Base-by-base conservation (phyloP, 2,888 invertebrate species). In the Drosophila pseudotakahashii region DNA sequence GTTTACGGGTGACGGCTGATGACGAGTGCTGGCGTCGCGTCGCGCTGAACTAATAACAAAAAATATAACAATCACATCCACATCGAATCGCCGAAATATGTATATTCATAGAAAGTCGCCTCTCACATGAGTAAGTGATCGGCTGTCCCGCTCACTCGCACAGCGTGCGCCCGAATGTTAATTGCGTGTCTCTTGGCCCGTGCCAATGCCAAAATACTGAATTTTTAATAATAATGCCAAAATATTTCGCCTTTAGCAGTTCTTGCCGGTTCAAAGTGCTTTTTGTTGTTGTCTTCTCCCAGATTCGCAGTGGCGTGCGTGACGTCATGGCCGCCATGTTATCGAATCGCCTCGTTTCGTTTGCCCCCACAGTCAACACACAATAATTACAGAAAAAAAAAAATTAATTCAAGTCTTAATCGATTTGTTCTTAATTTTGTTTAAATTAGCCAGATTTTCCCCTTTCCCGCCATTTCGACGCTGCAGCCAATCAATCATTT, bases 181-280 rank as follows among this genome's bases (percentile, higher is more conserved):
- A 71, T 61, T 66, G 72, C 48, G 48, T 75, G 63, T 57, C 63
- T 74, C 60, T 63, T 60, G 53, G 54, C 71, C 58, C 37, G 57
- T 32, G 42, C 54, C 72, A 71, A 66, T 71, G 75, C 66, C 68
- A 60, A 61, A 70, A 77, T 23, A 60, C 69, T 67, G 75, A 73
- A 67, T 75, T 60, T 69, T 88, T 84, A 88, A 84, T 83, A 84
- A 86, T 77, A 84, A 86, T 77, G 86, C 86, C 83, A 77, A 75
- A 76, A 78, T 72, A 81, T 73, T 58, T 67, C 19, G 36, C 26
- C 52, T 37, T 51, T 57, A 36, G 57, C 88, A 75, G 74, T 82
- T 83, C 55, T 76, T 79, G 83, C 83, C 83, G 88, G 83, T 85
- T 88, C 72, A 26, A 62, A 47, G 34, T 66, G 77, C 73, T 64